phyloP scores from a whole-genome alignment of 2,888 invertebrate genomes.

The Hetaerina titia region DNA sequence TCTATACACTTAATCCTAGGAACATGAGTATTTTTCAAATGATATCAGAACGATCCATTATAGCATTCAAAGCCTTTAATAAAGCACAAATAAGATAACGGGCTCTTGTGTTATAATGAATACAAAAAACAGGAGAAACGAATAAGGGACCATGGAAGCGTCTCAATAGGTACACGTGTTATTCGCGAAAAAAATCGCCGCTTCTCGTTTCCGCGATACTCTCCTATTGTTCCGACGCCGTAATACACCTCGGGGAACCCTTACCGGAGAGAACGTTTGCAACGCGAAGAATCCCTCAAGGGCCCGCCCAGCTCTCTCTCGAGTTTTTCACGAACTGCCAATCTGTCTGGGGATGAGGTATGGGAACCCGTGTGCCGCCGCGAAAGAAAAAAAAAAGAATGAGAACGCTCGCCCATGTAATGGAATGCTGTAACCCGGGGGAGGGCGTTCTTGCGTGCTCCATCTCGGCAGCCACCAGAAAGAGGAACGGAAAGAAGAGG shows the following conservation, averaged over 20 bases:
- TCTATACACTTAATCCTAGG: background rate
- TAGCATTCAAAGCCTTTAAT: background rate
- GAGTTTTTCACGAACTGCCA: conserved; percentile 27
- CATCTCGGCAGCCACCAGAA: background rate
- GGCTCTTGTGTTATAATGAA: background rate
- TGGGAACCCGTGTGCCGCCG: background rate
- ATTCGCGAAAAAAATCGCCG: background rate
- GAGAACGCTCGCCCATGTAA: background rate
- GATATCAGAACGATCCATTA: background rate
- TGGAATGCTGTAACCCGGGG: background rate
- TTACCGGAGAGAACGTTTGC: background rate
- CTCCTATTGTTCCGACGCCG: conserved; percentile 2
- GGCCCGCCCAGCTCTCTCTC: background rate
- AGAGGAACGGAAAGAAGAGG: background rate
- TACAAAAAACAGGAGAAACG: background rate
- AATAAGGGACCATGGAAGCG: background rate
- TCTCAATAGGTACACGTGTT: conserved; percentile 12
- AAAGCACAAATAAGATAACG: background rate
- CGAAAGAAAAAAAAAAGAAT: background rate
- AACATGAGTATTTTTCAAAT: background rate
- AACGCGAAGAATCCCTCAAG: background rate
- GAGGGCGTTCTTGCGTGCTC: background rate
- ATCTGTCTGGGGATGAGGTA: background rate
- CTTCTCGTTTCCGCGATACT: background rate
- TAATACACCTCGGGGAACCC: conserved; percentile 21